Evolutionary conservation across 2,113 vertebrate species (phyloP), one percentile per base, ranked within the genome.

Genomic region (Nasalis larvatus): DNA sequence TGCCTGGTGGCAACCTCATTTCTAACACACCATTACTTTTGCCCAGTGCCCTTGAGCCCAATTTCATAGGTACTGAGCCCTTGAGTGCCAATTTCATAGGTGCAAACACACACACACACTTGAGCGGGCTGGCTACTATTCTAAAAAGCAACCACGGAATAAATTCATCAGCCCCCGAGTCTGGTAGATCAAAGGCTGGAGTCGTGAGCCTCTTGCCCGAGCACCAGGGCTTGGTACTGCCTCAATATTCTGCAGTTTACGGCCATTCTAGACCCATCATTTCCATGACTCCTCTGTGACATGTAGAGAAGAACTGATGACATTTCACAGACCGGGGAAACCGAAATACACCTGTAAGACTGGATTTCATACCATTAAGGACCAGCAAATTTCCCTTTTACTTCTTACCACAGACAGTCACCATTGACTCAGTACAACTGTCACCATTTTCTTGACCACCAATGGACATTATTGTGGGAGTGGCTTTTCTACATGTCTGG

Each of bases 11-110:
- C 87, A 89, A 35, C 94, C 52, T 96, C 96, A 58, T 90, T 96
- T 95, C 96, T 87, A 74, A 96, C 76, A 96, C 92, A 92, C 49
- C 86, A 84, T 94, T 95, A 89, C 74, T 42, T 89, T 93, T 92
- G 78, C 90, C 49, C 47, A 92, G 49, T 85, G 93, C 95, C 92
- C 83, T 77, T 82, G 66, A 93, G 89, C 66, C 92, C 42, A 21
- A 71, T 74, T 95, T 87, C 84, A 87, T 10, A 92, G 87, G 47
- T 10, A 12, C 18, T 63, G 69, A 37, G 23, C 94, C 89, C 85
- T 71, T 81, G 69, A 93, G 89, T 56, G 18, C 91, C 40, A 16
- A 78, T 73, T 94, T 86, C 84, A 89, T 8, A 92, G 86, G 63
- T 9, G 8, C 17, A 49, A 63, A 37, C 16, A 35, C 32, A 68